A percentile compares a stretch with the other conserved stretches of the same genome.
Evolutionary conservation across 2,113 vertebrate genomes (phyloP).

Genomic region (Symphodus melops): DNA sequence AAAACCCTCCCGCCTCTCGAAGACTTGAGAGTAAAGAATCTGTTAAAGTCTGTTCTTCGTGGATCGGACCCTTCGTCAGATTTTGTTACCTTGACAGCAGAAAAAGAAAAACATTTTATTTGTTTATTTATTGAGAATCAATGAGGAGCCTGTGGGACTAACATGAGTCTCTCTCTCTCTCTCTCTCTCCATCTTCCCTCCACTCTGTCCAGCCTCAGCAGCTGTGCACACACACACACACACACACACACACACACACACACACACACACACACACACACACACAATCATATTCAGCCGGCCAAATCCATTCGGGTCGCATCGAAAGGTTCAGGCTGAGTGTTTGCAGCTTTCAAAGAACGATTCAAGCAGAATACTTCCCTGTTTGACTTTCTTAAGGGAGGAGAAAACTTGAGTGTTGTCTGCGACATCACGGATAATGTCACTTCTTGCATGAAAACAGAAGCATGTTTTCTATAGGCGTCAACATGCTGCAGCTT

Average conservation of each 20-base stretch:
- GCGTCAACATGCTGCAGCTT: background rate
- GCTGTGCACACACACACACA: conserved; percentile 56
- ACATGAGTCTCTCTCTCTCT: background rate
- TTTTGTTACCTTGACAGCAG: background rate
- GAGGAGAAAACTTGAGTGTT: no score
- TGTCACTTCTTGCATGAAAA: no score
- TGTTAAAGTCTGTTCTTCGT: no score
- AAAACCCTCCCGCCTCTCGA: no score
- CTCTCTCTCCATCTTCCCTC: background rate
- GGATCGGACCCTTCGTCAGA: no score
- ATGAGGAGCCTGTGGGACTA: background rate
- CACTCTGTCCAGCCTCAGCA: conserved; percentile 22
- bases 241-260: no score
- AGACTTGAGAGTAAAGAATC: no score
- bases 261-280: no score
- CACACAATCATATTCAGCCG: conserved; percentile 22
- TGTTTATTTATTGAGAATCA: conserved; percentile 14
- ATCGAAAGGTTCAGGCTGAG: conserved; percentile 26
- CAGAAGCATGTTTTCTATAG: no score
- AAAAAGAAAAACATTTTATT: background rate
- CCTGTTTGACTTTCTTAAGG: no score
- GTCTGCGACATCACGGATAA: background rate
- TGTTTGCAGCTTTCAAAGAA: conserved; percentile 5
- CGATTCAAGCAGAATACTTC: no score
- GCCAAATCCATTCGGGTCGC: conserved; percentile 42